Evolutionary conservation across 2,113 vertebrate species (phyloP).

Genomic region (Athene noctua): DNA sequence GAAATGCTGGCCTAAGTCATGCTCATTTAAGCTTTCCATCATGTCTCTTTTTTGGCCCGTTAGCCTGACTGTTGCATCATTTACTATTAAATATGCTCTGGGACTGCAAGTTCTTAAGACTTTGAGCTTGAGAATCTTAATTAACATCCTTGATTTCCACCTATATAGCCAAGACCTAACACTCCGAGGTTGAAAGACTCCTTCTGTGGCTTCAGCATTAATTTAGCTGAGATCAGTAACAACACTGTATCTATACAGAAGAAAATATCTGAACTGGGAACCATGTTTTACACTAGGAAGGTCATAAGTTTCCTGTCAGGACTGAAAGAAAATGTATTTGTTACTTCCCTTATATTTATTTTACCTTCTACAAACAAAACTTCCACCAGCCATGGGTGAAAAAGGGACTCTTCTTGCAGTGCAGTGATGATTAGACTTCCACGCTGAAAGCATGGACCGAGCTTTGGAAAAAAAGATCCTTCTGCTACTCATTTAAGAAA

Average conservation of each 20-base stretch:
- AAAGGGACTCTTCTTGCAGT: background rate
- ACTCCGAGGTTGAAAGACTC: background rate
- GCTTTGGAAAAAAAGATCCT: background rate
- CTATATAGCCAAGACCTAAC: background rate
- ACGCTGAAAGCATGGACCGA: background rate
- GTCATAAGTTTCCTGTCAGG: background rate
- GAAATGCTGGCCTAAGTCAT: background rate
- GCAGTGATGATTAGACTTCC: background rate
- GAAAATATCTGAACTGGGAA: background rate
- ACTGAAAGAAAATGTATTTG: background rate
- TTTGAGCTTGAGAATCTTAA: background rate
- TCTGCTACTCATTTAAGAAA: constrained; percentile 1
- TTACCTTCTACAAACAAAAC: background rate
- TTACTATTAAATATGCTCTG: background rate
- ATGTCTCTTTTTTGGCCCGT: background rate
- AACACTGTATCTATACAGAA: background rate
- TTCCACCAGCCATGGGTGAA: background rate
- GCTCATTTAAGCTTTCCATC: background rate
- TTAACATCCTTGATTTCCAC: background rate
- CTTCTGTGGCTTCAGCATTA: background rate
- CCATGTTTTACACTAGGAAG: background rate
- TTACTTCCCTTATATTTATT: background rate
- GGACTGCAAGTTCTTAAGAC: background rate
- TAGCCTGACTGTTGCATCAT: background rate
- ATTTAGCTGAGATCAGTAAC: background rate